Base-by-base conservation (phyloP, 2,113 vertebrate genomes). In the Gulo gulo region DNA sequence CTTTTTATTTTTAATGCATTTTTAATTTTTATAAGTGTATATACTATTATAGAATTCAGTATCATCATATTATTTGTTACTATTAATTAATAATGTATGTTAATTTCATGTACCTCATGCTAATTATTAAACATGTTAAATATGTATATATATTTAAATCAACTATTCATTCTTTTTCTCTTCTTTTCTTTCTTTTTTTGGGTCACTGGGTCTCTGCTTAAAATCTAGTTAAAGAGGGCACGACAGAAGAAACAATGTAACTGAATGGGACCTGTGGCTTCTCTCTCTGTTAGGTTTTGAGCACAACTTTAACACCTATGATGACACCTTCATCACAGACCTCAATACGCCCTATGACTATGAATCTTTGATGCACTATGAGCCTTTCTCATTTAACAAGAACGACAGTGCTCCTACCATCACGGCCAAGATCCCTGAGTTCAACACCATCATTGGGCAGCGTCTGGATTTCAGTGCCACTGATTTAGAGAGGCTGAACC, bases 261-360 rank as follows among this genome's bases (percentile, higher is more conserved):
- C 52, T 18, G 24, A 94, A 26, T 0, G 36, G 73, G 36, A 63
- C 15, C 84, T 78, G 57, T 65, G 87, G 52, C 14, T 94, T 98
- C 23, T 97, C 86, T 97, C 84, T 88, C 91, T 94, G 34, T 14
- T 97, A 99, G 99, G 90, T 67, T 91, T 73, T 26, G 78, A 98
- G 42, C 99, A 99, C 97, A 99, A 99, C 97, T 99, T 99, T 97
- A 92, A 98, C 7, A 99, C 98, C 95, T 99, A 99, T 0, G 67
- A 98, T 1, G 99, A 99, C 15, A 93, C 47, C 67, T 98, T 34
- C 87, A 99, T 99, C 98, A 99, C 99, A 4, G 99, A 99, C 94
- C 99, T 99, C 97, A 99, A 99, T 98, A 99, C 99, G 0, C 98
- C 99, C 0, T 99, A 99, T 15, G 99, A 99, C 98, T 99, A 99